phyloP scores from a whole-genome alignment of 2,888 invertebrate genomes.

The Chaetoderma sp. region DNA sequence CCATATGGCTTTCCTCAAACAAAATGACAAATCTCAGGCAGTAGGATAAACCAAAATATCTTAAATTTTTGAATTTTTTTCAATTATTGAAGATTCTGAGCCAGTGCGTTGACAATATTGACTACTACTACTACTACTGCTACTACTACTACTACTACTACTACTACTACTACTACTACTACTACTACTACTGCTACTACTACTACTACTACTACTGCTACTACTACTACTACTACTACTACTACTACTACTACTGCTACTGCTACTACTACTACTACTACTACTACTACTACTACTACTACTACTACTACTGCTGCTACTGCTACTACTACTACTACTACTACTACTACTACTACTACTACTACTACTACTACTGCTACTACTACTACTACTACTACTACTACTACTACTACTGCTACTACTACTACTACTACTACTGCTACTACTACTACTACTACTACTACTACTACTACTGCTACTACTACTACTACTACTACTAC shows the following conservation, averaged over 20 bases:
- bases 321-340: not conserved
- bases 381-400: not conserved
- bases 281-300: not conserved
- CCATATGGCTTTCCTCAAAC: no score
- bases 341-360: not conserved
- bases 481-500: not conserved
- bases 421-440: not conserved
- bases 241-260: not conserved
- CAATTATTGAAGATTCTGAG: no score
- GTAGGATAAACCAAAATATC: no score
- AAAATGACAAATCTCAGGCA: no score
- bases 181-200: not conserved
- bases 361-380: not conserved
- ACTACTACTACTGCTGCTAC: not conserved
- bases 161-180: not conserved
- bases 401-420: not conserved
- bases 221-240: not conserved
- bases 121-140: not conserved
- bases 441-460: not conserved
- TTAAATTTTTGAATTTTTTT: no score
- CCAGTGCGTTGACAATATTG: no score
- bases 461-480: not conserved
- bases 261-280: not conserved
- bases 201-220: not conserved
- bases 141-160: not conserved